These are phyloP conservation scores for Harpagifer antarcticus DNA, from an alignment of 2,797 vertebrate genomes.

Conservation along the genomic window DNA sequence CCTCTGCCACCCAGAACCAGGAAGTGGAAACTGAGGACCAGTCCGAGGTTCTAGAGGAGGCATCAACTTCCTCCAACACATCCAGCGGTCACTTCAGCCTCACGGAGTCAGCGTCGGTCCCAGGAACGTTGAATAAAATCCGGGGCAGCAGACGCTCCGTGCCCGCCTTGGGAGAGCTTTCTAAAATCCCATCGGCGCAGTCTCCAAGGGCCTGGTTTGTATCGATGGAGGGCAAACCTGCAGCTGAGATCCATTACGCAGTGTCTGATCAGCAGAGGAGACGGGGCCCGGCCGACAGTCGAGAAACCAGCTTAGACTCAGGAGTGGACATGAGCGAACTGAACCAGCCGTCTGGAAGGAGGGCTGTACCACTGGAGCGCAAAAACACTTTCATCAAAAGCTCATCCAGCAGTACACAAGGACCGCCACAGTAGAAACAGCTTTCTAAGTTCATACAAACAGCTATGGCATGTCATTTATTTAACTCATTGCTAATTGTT, in stretches of 20 bases:
- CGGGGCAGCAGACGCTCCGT: slow-evolving; percentile 84
- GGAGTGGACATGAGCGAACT: slow-evolving; percentile 94
- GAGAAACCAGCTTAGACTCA: slow-evolving; percentile 92
- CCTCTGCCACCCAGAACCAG: slow-evolving; percentile 72
- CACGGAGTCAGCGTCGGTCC: slow-evolving; percentile 91
- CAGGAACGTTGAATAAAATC: slow-evolving; percentile 89
- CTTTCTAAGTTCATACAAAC: background rate
- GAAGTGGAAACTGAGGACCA: slow-evolving; percentile 75
- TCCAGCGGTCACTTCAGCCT: slow-evolving; percentile 83
- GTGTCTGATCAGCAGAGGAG: slow-evolving; percentile 88
- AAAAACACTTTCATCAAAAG: slow-evolving; percentile 90
- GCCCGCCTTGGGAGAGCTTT: slow-evolving; percentile 84
- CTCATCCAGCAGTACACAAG: slow-evolving; percentile 79
- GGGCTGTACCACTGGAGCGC: slow-evolving; percentile 81
- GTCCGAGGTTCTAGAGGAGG: slow-evolving; percentile 54
- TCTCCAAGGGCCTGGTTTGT: slow-evolving; percentile 96
- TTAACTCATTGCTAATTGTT: background rate
- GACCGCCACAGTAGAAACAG: slow-evolving; percentile 71
- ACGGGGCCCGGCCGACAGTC: slow-evolving; percentile 82
- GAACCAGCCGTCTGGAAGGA: slow-evolving; percentile 79
- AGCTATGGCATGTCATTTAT: background rate
- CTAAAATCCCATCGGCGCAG: slow-evolving; percentile 85
- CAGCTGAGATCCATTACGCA: slow-evolving; percentile 90
- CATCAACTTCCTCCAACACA: slow-evolving; percentile 72
- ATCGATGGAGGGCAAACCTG: slow-evolving; percentile 92